Percentiles rank a stretch among this genome's conserved stretches.
These are phyloP conservation scores for Glandiceps talaboti DNA, from an alignment of 53 echinoderm and acorn worm species.

Conservation along the genomic window DNA sequence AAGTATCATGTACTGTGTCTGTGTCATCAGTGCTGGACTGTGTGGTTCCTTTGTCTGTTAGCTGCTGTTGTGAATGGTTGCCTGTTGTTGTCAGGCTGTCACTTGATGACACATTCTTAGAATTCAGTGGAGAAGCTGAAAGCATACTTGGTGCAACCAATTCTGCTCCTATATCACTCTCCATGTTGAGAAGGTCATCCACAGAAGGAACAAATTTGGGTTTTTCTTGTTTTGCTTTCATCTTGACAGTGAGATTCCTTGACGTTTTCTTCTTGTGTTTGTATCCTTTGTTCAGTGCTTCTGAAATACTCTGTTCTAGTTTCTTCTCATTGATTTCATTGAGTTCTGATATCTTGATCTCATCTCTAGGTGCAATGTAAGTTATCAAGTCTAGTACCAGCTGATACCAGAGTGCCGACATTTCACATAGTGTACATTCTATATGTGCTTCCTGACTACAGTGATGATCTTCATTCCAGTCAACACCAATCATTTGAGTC, in stretches of 20 bases:
- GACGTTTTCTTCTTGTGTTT: neutral
- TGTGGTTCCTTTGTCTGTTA: neutral
- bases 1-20: neutral
- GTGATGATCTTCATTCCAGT: slow-evolving; percentile 29
- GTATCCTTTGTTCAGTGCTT: too few species aligned
- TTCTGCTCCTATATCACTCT: neutral
- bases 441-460: neutral
- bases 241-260: too few species aligned
- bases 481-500: slow-evolving; percentile 64
- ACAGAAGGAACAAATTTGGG: neutral
- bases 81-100: neutral
- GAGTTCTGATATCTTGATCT: slow-evolving; percentile 69
- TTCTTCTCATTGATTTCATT: slow-evolving; percentile 21
- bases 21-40: neutral
- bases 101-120: neutral
- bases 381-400: slow-evolving; percentile 54
- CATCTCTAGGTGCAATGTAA: slow-evolving; percentile 52
- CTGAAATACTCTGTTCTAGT: neutral
- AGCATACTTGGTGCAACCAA: neutral
- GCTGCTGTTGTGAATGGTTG: neutral
- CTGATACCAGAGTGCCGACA: slow-evolving; percentile 87
- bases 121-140: neutral
- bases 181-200: neutral
- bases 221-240: neutral
- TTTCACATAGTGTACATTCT: slow-evolving; percentile 66